Conservation (phyloP, 2,888 invertebrate genomes). For the Ommatoiulus sabulosus region DNA sequence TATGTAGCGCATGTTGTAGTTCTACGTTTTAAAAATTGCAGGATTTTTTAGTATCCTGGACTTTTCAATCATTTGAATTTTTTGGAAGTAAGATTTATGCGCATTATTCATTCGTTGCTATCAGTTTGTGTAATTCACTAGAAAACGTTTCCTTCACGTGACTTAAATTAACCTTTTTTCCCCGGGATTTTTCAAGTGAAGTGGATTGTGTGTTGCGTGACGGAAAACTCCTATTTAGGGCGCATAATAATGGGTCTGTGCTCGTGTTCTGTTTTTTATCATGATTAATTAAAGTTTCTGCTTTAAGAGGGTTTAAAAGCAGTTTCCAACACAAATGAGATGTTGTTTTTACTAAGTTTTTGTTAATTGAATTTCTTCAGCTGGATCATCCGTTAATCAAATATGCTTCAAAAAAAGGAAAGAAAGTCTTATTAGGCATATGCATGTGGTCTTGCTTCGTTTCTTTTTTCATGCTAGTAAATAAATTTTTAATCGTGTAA, state of each 20-base stretch:
- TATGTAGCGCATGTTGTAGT: too few relatives aligned
- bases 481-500: background rate
- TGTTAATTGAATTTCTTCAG: slow-evolving; percentile 12
- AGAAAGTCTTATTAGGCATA: background rate
- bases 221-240: slow-evolving; percentile 9
- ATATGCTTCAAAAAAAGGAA: background rate
- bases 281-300: slow-evolving; percentile 23
- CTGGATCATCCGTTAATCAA: background rate
- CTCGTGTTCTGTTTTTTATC: background rate
- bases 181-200: background rate
- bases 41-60: too few relatives aligned
- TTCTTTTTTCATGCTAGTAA: background rate
- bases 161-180: background rate
- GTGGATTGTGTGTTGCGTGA: background rate
- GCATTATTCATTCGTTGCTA: background rate
- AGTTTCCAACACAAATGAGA: slow-evolving; percentile 16
- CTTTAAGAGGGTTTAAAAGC: slow-evolving; percentile 27
- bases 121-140: background rate
- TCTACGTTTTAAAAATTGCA: too few relatives aligned
- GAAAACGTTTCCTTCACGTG: background rate
- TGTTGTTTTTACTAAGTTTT: background rate
- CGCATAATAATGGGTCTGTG: background rate
- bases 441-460: background rate
- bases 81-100: background rate
- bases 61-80: background rate